A percentile compares a stretch with the other conserved stretches of the same genome.
These are phyloP conservation scores for Mohoua ochrocephala DNA, from an alignment of 2,113 vertebrate genomes.

Conservation along the genomic window DNA sequence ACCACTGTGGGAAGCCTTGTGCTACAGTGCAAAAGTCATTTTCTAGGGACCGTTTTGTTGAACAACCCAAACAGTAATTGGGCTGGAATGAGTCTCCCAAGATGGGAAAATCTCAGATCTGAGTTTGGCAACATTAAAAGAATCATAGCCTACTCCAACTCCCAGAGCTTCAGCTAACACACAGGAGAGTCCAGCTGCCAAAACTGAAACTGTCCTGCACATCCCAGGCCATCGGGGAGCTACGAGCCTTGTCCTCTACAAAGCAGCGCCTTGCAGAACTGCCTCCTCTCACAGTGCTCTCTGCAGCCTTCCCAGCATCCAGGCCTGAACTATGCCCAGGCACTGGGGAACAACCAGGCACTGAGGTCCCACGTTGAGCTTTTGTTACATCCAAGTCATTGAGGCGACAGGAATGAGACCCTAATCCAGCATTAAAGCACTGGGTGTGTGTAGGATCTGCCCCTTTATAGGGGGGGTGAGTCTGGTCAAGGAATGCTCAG, in stretches of 20 bases:
- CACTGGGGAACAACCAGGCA: background rate
- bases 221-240: background rate
- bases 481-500: background rate
- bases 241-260: background rate
- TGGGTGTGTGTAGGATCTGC: background rate
- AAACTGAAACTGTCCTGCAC: background rate
- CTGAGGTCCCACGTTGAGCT: background rate
- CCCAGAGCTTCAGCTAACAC: background rate
- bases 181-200: background rate
- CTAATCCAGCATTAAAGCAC: background rate
- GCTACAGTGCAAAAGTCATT: background rate
- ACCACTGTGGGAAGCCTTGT: background rate
- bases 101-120: background rate
- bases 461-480: background rate
- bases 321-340: accelerated
- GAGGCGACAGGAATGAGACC: background rate
- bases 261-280: background rate
- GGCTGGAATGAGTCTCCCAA: background rate
- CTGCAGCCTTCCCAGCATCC: background rate
- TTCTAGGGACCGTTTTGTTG: background rate
- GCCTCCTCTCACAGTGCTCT: background rate
- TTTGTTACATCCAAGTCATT: background rate
- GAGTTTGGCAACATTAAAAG: background rate
- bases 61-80: background rate
- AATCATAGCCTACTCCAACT: background rate